Conservation (phyloP, 2,797 vertebrate genomes). For the Miichthys miiuy region DNA sequence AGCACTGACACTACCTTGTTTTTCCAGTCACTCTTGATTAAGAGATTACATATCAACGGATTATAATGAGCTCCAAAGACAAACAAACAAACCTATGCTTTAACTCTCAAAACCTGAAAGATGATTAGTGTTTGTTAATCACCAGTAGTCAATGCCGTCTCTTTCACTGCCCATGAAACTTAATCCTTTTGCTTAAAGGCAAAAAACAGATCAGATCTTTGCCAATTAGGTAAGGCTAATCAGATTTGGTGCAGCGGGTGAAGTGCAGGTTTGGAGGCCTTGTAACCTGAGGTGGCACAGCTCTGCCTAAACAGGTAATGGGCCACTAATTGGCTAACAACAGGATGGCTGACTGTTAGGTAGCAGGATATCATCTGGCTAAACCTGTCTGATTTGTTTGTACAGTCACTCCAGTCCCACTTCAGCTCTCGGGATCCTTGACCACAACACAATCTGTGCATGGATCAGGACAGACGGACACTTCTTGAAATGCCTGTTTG, state of each 20-base stretch:
- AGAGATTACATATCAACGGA: neutral
- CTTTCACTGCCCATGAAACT: slow-evolving; percentile 37
- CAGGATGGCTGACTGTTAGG: slow-evolving; percentile 50
- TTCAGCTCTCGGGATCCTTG: slow-evolving; percentile 36
- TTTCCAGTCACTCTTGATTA: slow-evolving; percentile 9
- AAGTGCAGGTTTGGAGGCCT: slow-evolving; percentile 61
- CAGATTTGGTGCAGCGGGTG: slow-evolving; percentile 53
- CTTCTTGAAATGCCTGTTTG: slow-evolving; percentile 24
- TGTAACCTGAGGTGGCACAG: slow-evolving; percentile 67
- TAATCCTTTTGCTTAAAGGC: slow-evolving; percentile 36
- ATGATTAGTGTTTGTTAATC: slow-evolving; percentile 21
- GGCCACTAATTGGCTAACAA: slow-evolving; percentile 67
- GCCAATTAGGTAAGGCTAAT: slow-evolving; percentile 55
- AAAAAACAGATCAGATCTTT: slow-evolving; percentile 40
- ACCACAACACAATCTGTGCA: slow-evolving; percentile 43
- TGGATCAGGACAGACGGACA: slow-evolving; percentile 24
- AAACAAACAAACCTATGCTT: slow-evolving; percentile 7
- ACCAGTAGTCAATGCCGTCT: neutral
- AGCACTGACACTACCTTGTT: neutral
- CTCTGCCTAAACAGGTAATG: slow-evolving; percentile 69
- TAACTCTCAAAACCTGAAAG: slow-evolving; percentile 28
- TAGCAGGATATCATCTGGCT: slow-evolving; percentile 67
- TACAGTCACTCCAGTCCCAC: slow-evolving; percentile 54
- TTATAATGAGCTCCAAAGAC: neutral
- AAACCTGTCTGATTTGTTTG: slow-evolving; percentile 71